These are phyloP conservation scores for Aleiodes leptofemur DNA, from an alignment of 2,888 invertebrate genomes.

Conservation along the genomic window DNA sequence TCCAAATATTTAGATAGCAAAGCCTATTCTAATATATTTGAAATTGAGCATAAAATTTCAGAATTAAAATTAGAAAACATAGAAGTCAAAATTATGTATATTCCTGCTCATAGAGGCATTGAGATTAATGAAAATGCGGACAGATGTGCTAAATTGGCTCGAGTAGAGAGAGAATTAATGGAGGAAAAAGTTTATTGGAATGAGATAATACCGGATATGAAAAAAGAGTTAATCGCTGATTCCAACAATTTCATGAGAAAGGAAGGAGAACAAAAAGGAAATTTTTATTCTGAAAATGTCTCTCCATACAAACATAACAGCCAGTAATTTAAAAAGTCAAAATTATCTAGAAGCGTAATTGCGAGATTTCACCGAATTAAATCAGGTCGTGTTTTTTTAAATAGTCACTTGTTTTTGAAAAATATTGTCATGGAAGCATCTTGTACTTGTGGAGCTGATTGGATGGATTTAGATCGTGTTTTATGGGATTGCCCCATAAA, in stretches of 20 bases:
- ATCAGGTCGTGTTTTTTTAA: too few species aligned
- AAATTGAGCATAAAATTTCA: slow-evolving; percentile 1
- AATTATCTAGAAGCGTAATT: too few species aligned
- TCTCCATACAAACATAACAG: neutral
- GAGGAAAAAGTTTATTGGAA: neutral
- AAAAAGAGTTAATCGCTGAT: neutral
- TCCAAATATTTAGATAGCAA: neutral
- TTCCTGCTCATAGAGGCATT: slow-evolving; percentile 50
- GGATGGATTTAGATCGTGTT: too few species aligned
- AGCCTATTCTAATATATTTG: neutral
- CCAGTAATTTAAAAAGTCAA: neutral
- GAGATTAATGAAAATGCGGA: slow-evolving; percentile 49
- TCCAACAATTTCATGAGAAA: neutral
- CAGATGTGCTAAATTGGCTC: slow-evolving; percentile 28
- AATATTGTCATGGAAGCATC: too few species aligned
- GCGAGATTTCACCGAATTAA: too few species aligned
- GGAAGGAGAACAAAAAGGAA: neutral
- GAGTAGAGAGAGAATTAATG: neutral
- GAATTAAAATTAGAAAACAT: neutral
- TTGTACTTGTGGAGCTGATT: too few species aligned
- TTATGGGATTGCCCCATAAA: too few species aligned
- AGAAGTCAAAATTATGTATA: slow-evolving; percentile 47
- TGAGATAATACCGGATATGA: neutral
- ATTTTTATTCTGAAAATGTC: neutral
- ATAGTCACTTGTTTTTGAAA: too few species aligned